Percentiles rank a stretch among this genome's conserved stretches.
These are phyloP conservation scores for Oxyruncus cristatus DNA, from an alignment of 2,113 vertebrate genomes.

Conservation along the genomic window DNA sequence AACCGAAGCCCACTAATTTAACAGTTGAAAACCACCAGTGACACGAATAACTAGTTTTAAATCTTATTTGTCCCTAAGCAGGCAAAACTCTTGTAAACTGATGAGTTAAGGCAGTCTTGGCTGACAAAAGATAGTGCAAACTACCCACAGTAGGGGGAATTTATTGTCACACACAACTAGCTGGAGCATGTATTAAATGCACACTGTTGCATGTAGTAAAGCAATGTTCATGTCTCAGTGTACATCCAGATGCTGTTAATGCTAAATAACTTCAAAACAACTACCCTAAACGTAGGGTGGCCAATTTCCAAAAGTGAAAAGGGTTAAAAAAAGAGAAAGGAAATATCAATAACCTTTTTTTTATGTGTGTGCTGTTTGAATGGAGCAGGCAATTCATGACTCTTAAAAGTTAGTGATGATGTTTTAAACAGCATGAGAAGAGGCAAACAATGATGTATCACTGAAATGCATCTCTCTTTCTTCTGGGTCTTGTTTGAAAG, in stretches of 20 bases:
- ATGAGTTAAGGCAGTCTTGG: neutral
- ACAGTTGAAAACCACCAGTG: constrained; percentile 2
- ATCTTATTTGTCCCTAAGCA: neutral
- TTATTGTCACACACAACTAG: neutral
- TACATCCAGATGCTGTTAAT: neutral
- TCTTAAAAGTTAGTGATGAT: neutral
- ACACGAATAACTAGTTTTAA: constrained; percentile 30
- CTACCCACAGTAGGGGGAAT: neutral
- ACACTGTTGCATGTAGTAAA: neutral
- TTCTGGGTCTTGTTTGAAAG: neutral
- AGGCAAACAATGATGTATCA: neutral
- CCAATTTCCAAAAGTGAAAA: neutral
- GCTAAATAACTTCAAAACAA: neutral
- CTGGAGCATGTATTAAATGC: neutral
- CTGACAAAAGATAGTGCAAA: neutral
- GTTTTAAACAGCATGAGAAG: neutral
- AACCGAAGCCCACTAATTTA: constrained; percentile 9
- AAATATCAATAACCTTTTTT: neutral
- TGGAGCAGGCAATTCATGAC: neutral
- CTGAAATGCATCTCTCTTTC: neutral
- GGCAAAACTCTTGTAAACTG: neutral
- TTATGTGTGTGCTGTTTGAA: neutral
- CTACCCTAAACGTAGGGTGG: neutral
- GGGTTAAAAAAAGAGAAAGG: neutral
- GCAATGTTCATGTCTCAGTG: neutral